Evolutionary conservation across 2,797 vertebrate genomes (phyloP).

Genomic region (Kryptopterus vitreolus): DNA sequence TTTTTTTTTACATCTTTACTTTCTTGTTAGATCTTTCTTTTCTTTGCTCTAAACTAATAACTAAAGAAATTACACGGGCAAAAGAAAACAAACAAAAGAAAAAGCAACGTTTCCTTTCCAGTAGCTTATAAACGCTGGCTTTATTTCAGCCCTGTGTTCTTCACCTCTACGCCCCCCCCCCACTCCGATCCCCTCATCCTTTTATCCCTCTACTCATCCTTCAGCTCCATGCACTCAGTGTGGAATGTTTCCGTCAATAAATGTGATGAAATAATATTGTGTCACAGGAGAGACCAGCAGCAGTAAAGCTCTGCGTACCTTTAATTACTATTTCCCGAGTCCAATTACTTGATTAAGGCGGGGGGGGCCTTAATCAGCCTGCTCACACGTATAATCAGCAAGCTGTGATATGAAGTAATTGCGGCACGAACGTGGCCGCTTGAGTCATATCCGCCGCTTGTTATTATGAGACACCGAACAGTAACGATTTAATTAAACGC

Average conservation of each 20-base stretch:
- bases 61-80: no score
- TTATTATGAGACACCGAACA: conserved; percentile 16
- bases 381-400: conserved; percentile 14
- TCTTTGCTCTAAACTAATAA: no score
- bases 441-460: conserved; percentile 19
- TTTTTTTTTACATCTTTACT: no score
- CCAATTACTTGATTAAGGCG: conserved; percentile 17
- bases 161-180: not conserved
- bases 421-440: not conserved
- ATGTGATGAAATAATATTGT: not conserved
- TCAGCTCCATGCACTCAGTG: not conserved
- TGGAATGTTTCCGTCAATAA: not conserved
- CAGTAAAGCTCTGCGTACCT: not conserved
- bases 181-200: no score
- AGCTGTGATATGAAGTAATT: not conserved
- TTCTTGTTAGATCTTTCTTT: no score
- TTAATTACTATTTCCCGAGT: not conserved
- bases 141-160: not conserved
- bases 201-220: no score
- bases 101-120: no score
- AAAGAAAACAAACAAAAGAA: no score
- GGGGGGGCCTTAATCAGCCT: conserved; percentile 1
- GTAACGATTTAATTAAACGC: conserved; percentile 11
- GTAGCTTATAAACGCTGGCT: no score
- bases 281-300: not conserved